Conservation (phyloP, 1,140 invertebrate genomes). For the Brachionus sp. region DNA sequence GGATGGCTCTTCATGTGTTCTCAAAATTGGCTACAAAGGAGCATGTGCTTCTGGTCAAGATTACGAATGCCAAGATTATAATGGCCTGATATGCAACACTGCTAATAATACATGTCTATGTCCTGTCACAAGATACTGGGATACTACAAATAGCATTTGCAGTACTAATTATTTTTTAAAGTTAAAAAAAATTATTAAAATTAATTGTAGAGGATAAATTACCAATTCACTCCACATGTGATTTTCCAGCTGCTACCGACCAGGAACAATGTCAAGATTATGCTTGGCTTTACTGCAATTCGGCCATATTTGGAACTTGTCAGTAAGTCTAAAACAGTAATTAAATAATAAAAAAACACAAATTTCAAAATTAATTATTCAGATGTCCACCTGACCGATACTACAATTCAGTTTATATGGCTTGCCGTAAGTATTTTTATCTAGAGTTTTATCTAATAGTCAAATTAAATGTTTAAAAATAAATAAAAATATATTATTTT, state of each 20-base stretch:
- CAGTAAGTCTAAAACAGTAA: neutral
- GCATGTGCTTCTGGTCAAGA: neutral
- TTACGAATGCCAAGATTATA: constrained; percentile 28
- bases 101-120: constrained; percentile 18
- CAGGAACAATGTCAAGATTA: constrained; percentile 26
- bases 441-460: too few relatives aligned
- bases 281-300: constrained; percentile 41
- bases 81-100: constrained; percentile 27
- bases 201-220: constrained; percentile 4
- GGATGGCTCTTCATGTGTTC: neutral
- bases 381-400: constrained; percentile 28
- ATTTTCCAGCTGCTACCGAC: neutral
- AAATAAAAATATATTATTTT: too few relatives aligned
- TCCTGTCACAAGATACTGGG: constrained; percentile 17
- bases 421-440: constrained; percentile 11
- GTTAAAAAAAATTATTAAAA: neutral
- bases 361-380: neutral
- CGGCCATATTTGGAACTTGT: neutral
- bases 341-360: neutral
- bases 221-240: neutral
- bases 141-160: constrained; percentile 13
- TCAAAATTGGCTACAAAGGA: neutral
- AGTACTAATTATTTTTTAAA: neutral
- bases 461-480: too few relatives aligned
- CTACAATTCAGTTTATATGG: neutral